Evolutionary conservation across 2,888 invertebrate species (phyloP), one percentile per base, ranked within the genome.

Genomic region (Chymomyza fuscimana): DNA sequence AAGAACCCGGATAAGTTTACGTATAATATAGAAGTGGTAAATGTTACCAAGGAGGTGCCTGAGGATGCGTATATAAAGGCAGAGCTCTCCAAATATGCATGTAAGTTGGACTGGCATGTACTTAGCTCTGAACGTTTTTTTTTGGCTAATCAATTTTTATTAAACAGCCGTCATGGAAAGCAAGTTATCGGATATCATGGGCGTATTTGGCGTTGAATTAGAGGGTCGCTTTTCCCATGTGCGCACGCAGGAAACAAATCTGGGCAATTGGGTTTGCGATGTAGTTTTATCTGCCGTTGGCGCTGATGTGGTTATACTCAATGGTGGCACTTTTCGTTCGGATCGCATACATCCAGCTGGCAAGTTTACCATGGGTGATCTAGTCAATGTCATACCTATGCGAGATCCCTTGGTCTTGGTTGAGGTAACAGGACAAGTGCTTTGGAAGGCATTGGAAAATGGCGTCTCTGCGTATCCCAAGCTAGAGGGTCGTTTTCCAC

Each of bases 401-500:
- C 92, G 96, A 52, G 97, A 97, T 92, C 96, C 96, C 0, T 90
- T 97, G 0, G 94, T 96, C 16, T 95, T 97, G 50, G 92, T 98
- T 9, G 94, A 95, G 84, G 94, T 95, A 0, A 94, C 94, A 40
- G 97, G 97, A 0, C 92, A 93, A 58, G 93, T 94, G 71, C 89
- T 97, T 19, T 91, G 96, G 77, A 93, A 94, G 68, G 95, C 95
- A 0, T 89, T 98, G 67, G 98, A 98, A 91, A 98, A 98, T 89
- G 94, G 96, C 0, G 97, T 98, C 32, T 94, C 94, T 74, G 95
- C 96, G 89, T 97, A 96, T 91, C 98, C 98, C 0, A 96, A 95
- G 84, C 92, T 97, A 29, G 97, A 97, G 91, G 97, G 97, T 0
- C 92, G 97, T 77, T 98, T 98, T 90, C 97, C 97, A 0, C 97